Base-by-base conservation (phyloP, 30 jellyfish, hydroid and myxozoan genomes). In the Cassiopea andromeda region DNA sequence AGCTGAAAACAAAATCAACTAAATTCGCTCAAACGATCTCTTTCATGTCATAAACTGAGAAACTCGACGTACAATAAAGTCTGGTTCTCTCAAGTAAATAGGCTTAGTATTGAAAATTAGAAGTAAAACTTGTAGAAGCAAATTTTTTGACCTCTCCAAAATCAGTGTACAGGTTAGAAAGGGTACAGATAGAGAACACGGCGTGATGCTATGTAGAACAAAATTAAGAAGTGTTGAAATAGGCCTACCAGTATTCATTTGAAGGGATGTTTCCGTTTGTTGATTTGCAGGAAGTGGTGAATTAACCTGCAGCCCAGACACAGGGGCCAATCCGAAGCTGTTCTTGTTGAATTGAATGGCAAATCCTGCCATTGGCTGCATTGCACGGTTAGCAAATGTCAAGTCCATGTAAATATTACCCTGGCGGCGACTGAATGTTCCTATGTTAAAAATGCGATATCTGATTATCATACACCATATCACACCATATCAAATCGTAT, bases 331-430 rank as follows among this genome's bases (percentile, higher is more conserved):
- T 4, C 99, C 98, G 73, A 96, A 96, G 80, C 98, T 96, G 75
- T 96, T 96, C 81, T 92, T 96, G 90, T 96, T 92, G 82, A 96
- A 91, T 57, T 92, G 98, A 66, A 96, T 96, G 19, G 98, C 98
- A 76, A 96, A 96, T 2, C 93, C 97, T 43, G 97, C 97, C 98
- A 96, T 92, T 1, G 97, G 88, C 67, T 91, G 98, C 99, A 96
- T 92, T 14, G 99, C 98, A 3, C 96, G 96, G 57, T 96, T 96
- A 61, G 92, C 86, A 78, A 96, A 82, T 1, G 97, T 96, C 61
- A 96, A 77, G 54, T 96, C 98, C 99, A 96, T 96, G 87, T 19
- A 96, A 44, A 92, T 75, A 27, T 72, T 85, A 1, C 98, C 98
- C 72, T 84, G 97, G 1, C 98, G 97, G 47, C 98, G 92, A 43